Percentiles rank a stretch among this genome's conserved stretches.
Conservation (phyloP, 2,113 vertebrate species). For the Craseonycteris thonglongyai region DNA sequence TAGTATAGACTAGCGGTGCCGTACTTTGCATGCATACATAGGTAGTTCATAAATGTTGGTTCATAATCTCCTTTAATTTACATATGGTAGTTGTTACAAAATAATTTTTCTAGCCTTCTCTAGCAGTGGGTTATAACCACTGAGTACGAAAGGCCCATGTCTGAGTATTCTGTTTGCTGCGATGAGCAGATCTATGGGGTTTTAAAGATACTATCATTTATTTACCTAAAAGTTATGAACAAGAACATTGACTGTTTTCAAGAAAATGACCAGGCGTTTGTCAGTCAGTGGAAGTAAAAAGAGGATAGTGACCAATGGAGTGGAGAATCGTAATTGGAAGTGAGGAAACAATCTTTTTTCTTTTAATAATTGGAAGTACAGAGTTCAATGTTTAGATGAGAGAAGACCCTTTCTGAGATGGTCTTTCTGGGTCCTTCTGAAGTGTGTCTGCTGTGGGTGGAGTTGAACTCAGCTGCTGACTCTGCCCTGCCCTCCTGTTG, state of each 20-base stretch:
- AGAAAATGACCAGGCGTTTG: background rate
- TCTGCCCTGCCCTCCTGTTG: background rate
- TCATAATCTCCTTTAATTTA: background rate
- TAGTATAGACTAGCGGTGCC: background rate
- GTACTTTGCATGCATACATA: too few relatives aligned
- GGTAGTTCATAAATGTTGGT: background rate
- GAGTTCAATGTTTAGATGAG: background rate
- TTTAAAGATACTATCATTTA: background rate
- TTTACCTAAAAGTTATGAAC: background rate
- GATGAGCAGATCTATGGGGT: background rate
- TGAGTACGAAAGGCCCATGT: background rate
- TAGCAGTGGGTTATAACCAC: background rate
- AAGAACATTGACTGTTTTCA: background rate
- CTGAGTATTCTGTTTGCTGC: background rate
- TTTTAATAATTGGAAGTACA: background rate
- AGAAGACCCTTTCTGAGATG: background rate
- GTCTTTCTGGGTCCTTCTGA: background rate
- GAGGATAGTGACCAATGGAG: background rate
- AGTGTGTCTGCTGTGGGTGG: background rate
- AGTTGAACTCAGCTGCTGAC: background rate
- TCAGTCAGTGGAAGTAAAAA: background rate
- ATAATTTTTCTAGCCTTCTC: background rate
- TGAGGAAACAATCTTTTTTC: background rate
- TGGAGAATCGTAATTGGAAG: background rate
- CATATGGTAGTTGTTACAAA: background rate